Evolutionary conservation across 2,888 invertebrate genomes (phyloP), one percentile per base, ranked within the genome.

Genomic region (Mesoligia furuncula): DNA sequence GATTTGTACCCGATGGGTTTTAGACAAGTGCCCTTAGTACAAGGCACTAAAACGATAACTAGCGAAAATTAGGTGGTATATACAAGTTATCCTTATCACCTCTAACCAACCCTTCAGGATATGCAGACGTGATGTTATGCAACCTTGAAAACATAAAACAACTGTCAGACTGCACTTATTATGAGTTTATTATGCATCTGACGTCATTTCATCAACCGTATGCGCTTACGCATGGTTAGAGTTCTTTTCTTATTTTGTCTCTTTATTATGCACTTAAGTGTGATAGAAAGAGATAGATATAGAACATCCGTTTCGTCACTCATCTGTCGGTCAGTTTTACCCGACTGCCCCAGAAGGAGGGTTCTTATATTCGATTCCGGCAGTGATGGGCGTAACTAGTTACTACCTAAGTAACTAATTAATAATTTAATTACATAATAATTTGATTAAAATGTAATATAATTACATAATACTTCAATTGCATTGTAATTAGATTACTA

Each of bases 241-340:
- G 80, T 82, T 67, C n/a, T 68, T 82, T 74, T 73, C 59, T 79
- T 72, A 31, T 81, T 84, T 81, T 36, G 39, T 73, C 69, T 69
- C 59, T 68, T n/a, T n/a, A n/a, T 83, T 72, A 45, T 45, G 67
- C 36, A 45, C 20, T 48, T 66, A 48, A 31, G 4, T 45, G 65
- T 36, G 9, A 24, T 48, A 8, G 65, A 73, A 73, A 67, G 61
- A 57, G 42, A 57, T 39, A 24, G 45, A 13, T 48, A 45, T 13
- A 39, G 48, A 61, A 59, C 74, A 67, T 84, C 74, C 70, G 70
- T 67, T 67, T 57, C 51, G 67, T 36, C 15, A 7, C 31, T 64
- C 36, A 73, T 57, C 48, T 83, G 57, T 7, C 64, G 15, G 54
- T 48, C 39, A 15, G 4, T 54, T n/a, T 54, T 54, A 11, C 54